These are phyloP conservation scores for Callipepla squamata DNA, from an alignment of 2,113 vertebrate species.

Conservation along the genomic window DNA sequence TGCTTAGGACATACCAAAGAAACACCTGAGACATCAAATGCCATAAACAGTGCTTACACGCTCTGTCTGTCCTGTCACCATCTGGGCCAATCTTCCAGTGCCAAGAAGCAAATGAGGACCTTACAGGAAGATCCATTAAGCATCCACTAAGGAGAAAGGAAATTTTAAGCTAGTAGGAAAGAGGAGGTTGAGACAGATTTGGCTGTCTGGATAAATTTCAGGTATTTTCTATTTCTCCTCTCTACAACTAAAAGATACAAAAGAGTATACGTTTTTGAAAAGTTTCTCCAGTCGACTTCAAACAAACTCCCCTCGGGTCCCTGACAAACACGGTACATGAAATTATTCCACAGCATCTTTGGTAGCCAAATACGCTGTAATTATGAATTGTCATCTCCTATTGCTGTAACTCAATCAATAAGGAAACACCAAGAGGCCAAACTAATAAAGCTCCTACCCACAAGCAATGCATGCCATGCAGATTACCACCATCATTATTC, in stretches of 20 bases:
- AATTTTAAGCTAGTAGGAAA: constrained; percentile 51
- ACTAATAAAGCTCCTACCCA: neutral
- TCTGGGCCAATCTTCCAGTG: neutral
- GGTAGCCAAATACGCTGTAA: constrained; percentile 8
- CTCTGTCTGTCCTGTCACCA: neutral
- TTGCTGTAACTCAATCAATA: neutral
- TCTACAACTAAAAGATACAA: neutral
- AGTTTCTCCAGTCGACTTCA: constrained; percentile 20
- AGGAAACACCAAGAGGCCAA: neutral
- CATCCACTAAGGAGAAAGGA: neutral
- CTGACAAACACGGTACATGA: neutral
- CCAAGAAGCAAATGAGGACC: neutral
- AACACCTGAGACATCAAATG: rapidly evolving
- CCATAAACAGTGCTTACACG: neutral
- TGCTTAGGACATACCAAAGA: neutral
- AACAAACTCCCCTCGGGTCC: neutral
- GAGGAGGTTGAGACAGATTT: neutral
- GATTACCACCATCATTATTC: neutral
- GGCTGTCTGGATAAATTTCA: neutral
- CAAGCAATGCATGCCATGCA: neutral
- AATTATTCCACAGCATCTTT: neutral
- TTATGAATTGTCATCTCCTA: neutral
- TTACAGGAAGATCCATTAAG: neutral
- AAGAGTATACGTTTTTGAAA: neutral
- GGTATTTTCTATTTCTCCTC: neutral